A percentile compares a stretch with the other conserved stretches of the same genome.
Evolutionary conservation across 2,113 vertebrate species (phyloP).

Genomic region (Dipodomys spectabilis): DNA sequence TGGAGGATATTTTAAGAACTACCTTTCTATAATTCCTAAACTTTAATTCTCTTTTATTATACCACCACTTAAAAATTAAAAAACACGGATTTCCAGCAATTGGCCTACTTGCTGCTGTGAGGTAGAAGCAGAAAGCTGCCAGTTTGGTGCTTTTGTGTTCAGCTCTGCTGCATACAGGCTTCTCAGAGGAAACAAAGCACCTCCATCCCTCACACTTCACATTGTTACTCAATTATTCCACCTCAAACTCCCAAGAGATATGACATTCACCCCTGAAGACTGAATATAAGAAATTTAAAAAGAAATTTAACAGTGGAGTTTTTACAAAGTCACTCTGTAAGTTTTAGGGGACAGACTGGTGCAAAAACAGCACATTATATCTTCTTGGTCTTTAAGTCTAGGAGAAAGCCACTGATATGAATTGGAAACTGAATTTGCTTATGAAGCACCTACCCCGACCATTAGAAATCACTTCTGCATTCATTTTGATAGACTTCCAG

Average conservation of each 20-base stretch:
- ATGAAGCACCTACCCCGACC: background rate
- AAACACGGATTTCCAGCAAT: background rate
- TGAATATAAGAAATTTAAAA: background rate
- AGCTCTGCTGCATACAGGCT: background rate
- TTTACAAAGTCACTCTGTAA: slow-evolving; percentile 9
- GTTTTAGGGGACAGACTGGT: background rate
- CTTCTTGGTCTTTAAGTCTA: background rate
- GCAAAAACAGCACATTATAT: background rate
- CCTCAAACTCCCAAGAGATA: slow-evolving; percentile 47
- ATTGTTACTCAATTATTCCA: slow-evolving; percentile 69
- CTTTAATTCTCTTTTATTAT: slow-evolving; percentile 46
- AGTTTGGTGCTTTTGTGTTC: slow-evolving; percentile 16
- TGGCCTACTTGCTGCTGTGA: background rate
- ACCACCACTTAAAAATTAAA: background rate
- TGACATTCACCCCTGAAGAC: slow-evolving; percentile 13
- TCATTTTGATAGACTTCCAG: background rate
- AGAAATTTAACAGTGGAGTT: background rate
- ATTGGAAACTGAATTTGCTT: background rate
- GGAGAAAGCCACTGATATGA: background rate
- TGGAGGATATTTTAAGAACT: background rate
- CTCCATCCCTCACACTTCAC: slow-evolving; percentile 36
- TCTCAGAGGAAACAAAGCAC: slow-evolving; percentile 50
- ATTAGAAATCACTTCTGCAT: background rate
- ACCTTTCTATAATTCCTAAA: background rate
- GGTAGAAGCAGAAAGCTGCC: slow-evolving; percentile 32